Evolutionary conservation across 2,888 invertebrate genomes (phyloP), one percentile per base, ranked within the genome.

Genomic region (Trissoscelio sp.): DNA sequence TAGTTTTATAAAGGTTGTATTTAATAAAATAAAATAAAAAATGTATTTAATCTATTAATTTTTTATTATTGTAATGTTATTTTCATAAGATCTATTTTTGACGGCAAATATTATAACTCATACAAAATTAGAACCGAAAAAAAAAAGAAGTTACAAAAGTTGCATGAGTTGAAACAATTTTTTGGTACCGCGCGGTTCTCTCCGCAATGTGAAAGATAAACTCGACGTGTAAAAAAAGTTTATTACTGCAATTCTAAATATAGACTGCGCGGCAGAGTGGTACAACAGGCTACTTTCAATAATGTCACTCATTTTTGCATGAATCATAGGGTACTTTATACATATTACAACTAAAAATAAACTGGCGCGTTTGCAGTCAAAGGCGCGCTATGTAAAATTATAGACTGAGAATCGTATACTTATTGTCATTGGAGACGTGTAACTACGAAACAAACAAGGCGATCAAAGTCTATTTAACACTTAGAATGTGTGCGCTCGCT

Each of bases 381-480:
- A 79, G 74, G 44, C 66, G 72, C 74, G 67, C 67, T 74, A 74
- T 78, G 69, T 48, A 64, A 78, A 81, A 69, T 73, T 69, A 73
- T 78, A 81, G 74, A 70, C 78, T 81, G 77, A 67, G 64, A 81
- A 81, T 81, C 78, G 69, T 74, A 62, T 34, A 78, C 72, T 81
- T 81, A 81, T 81, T 81, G 81, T 81, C 70, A 81, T 81, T 81
- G 81, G 64, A 78, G 81, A 81, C 78, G 78, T 81, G 81, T 66
- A 78, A 78, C 75, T 75, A 75, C 75, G 82, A 79, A 75, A 79
- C 82, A 82, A 82, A 82, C 79, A 79, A 82, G 75, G 82, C 72
- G 83, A 78, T 83, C 82, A 82, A 83, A 83, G 82, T 83, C 82
- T 83, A 84, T 82, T 78, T 83, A 85, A 82, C 83, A 79, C 82